phyloP scores from a whole-genome alignment of 92 coral and sea anemone species.

The Heliopora coerulea region DNA sequence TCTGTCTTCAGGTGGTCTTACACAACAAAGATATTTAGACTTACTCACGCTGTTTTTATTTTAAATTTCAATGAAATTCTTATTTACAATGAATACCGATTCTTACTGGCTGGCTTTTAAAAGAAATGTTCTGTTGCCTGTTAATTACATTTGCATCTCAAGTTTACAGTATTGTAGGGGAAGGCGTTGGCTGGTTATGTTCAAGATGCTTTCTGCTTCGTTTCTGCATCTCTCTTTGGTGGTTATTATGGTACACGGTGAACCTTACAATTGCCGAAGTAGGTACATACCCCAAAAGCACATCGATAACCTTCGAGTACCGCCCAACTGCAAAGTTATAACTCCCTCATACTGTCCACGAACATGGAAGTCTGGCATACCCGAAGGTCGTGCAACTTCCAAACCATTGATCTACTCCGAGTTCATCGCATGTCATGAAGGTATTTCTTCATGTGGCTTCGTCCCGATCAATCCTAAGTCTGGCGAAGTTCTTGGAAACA shows the following conservation, averaged over 20 bases:
- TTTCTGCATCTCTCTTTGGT: neutral
- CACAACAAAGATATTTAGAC: too few species aligned
- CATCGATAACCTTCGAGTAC: slow-evolving; percentile 20
- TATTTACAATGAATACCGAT: too few species aligned
- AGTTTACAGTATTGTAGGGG: too few species aligned
- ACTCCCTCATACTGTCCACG: slow-evolving; percentile 16
- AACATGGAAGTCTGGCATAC: slow-evolving; percentile 36
- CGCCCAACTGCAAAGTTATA: slow-evolving; percentile 23
- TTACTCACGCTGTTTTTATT: too few species aligned
- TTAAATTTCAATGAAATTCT: too few species aligned
- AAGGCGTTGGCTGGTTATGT: neutral
- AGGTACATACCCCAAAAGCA: slow-evolving; percentile 14
- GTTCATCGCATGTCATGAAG: slow-evolving; percentile 50
- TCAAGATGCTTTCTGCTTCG: neutral
- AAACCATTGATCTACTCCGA: slow-evolving; percentile 23
- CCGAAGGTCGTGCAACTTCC: slow-evolving; percentile 19
- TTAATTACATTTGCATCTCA: too few species aligned
- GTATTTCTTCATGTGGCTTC: slow-evolving; percentile 46
- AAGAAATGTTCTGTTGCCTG: too few species aligned
- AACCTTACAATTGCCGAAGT: slow-evolving; percentile 19
- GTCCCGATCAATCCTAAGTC: slow-evolving; percentile 41
- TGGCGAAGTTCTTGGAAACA: slow-evolving; percentile 46
- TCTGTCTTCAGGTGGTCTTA: too few species aligned
- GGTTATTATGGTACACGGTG: neutral
- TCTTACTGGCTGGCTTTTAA: too few species aligned